Evolutionary conservation across 1,140 invertebrate genomes (phyloP).

Genomic region (Orchesella cincta): DNA sequence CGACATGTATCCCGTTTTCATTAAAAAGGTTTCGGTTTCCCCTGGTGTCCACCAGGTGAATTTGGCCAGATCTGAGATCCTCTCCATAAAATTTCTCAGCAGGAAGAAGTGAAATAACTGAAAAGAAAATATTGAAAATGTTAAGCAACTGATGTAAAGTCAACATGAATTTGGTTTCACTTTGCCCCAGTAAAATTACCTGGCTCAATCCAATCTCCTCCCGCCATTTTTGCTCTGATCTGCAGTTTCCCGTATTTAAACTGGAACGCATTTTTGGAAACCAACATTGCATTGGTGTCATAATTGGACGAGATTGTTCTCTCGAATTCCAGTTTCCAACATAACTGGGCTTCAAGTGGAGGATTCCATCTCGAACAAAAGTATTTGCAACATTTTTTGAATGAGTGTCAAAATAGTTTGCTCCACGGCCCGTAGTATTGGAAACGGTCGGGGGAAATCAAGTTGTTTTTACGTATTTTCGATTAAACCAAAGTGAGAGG

Average conservation of each 20-base stretch:
- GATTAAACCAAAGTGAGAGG: no score
- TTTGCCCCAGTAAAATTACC: no score
- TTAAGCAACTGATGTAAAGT: neutral
- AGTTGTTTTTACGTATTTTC: no score
- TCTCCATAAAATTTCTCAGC: neutral
- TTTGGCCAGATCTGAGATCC: constrained; percentile 20
- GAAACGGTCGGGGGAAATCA: no score
- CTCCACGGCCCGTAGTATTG: no score
- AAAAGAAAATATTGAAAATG: neutral
- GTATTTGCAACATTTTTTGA: constrained; percentile 63
- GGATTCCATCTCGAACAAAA: constrained; percentile 60
- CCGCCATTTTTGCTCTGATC: constrained; percentile 57
- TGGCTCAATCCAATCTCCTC: constrained; percentile 60
- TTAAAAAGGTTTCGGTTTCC: constrained; percentile 24
- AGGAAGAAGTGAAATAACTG: constrained; percentile 15
- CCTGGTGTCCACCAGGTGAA: constrained; percentile 17
- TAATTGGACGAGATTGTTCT: constrained; percentile 50
- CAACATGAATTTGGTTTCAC: no score
- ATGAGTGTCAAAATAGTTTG: constrained; percentile 72
- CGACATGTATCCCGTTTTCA: constrained; percentile 12
- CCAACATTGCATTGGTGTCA: constrained; percentile 56
- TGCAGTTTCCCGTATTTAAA: constrained; percentile 57
- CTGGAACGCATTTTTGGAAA: constrained; percentile 52
- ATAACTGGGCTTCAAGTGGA: constrained; percentile 65
- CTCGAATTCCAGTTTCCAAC: constrained; percentile 57